Percentiles rank a stretch among this genome's conserved stretches.
phyloP scores from a whole-genome alignment of 2,113 vertebrate genomes.

The Rhinopomastus cyanomelas region DNA sequence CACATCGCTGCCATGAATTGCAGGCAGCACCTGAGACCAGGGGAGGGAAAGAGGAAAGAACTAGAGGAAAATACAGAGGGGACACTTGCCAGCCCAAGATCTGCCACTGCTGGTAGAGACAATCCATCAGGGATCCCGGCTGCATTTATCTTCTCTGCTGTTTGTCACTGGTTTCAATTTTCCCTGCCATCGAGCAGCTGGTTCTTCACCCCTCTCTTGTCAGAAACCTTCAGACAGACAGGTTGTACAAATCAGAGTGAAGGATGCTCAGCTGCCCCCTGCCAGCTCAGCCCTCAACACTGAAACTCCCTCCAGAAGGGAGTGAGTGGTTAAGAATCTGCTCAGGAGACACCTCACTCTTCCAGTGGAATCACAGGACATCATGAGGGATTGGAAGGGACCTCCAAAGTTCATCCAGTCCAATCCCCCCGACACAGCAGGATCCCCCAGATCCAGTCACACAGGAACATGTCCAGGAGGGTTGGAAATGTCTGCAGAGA shows the following conservation, averaged over 20 bases:
- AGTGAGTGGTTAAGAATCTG: too few species aligned
- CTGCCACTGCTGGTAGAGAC: not conserved
- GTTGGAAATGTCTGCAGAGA: too few species aligned
- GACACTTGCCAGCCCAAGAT: not conserved
- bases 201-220: not conserved
- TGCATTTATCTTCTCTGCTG: not conserved
- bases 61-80: not conserved
- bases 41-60: not conserved
- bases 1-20: not conserved
- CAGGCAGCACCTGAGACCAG: not conserved
- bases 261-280: not conserved
- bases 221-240: not conserved
- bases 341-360: too few species aligned
- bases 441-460: too few species aligned
- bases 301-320: not conserved
- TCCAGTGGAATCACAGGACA: too few species aligned
- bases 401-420: too few species aligned
- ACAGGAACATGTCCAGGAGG: too few species aligned
- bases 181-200: not conserved
- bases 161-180: not conserved
- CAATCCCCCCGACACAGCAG: too few species aligned
- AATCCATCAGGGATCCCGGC: not conserved
- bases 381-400: too few species aligned
- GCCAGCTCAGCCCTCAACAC: not conserved
- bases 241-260: not conserved